Evolutionary conservation across 2,113 vertebrate genomes (phyloP), one percentile per base, ranked within the genome.

Genomic region (Trematocara unimaculatum): DNA sequence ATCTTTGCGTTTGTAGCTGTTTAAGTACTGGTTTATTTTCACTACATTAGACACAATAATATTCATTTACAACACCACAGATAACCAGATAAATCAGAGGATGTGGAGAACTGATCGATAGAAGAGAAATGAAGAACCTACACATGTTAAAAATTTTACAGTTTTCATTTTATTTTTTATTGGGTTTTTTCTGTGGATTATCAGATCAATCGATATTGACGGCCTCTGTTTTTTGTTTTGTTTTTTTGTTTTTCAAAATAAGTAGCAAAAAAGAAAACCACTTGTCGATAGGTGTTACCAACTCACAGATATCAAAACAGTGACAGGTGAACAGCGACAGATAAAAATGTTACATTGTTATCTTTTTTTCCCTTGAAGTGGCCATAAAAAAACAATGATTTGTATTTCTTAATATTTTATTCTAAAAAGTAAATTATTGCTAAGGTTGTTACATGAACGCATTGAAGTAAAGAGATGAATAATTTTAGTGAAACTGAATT

Each of bases 141-240:
- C 42, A 49, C 23, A 74, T 1, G 0, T 31, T n/a, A 13, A n/a
- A 51, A 17, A 5, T n/a, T 13, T 51, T 8, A 11, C 14, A 47
- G 5, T 12, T 31, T 77, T 77, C 4, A 7, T 77, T 77, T 0
- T 0, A 5, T 31, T 51, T 51, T 51, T 18, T 0, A 0, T n/a
- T 35, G 58, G 0, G 1, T 18, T 18, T 26, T 77, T 77, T 12
- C 5, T 49, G 26, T 31, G 70, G 26, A 49, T 31, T 5, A 77
- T 29, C 70, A 13, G 70, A 29, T 47, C 13, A 17, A 29, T 77
- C 0, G 1, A n/a, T 12, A 4, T 29, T 47, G 35, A 23, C 5
- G 3, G 7, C 70, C 23, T 74, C 40, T 0, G 5, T 47, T 18
- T 47, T 47, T 47, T 45, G 3, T 26, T 45, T 64, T n/a, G 4